Evolutionary conservation across 1,140 invertebrate species (phyloP).

Genomic region (Drosophila miranda): DNA sequence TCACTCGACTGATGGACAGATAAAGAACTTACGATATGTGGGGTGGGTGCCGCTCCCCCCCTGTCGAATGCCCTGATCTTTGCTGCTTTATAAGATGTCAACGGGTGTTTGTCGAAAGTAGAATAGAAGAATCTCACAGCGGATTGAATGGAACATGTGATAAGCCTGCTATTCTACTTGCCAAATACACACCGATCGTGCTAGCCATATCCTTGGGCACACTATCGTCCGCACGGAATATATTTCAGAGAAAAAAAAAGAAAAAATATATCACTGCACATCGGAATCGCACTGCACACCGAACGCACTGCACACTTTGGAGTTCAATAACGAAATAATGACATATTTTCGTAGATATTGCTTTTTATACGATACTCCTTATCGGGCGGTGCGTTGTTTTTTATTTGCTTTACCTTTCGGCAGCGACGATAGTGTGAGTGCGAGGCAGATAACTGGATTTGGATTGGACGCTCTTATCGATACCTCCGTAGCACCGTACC

Average conservation of each 20-base stretch:
- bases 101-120: conserved; percentile 76
- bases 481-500: conserved; percentile 23
- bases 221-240: conserved; percentile 1
- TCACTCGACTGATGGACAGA: conserved; percentile 18
- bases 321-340: conserved; percentile 80
- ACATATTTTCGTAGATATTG: conserved; percentile 80
- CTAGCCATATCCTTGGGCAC: conserved; percentile 14
- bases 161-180: conserved; percentile 81
- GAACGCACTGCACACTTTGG: conserved; percentile 48
- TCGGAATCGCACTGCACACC: conserved; percentile 3
- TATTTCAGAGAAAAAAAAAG: no score
- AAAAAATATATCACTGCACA: not conserved
- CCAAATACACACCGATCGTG: conserved; percentile 57
- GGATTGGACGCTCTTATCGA: conserved; percentile 72
- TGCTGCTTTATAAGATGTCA: conserved; percentile 16
- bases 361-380: conserved; percentile 77
- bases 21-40: conserved; percentile 8
- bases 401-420: conserved; percentile 72
- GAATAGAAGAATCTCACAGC: conserved; percentile 80
- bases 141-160: conserved; percentile 61
- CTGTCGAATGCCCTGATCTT: not conserved
- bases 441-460: conserved; percentile 68
- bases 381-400: conserved; percentile 55
- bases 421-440: conserved; percentile 43
- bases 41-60: no score